Conservation (phyloP, 2,113 vertebrate species). For the Gadus macrocephalus region DNA sequence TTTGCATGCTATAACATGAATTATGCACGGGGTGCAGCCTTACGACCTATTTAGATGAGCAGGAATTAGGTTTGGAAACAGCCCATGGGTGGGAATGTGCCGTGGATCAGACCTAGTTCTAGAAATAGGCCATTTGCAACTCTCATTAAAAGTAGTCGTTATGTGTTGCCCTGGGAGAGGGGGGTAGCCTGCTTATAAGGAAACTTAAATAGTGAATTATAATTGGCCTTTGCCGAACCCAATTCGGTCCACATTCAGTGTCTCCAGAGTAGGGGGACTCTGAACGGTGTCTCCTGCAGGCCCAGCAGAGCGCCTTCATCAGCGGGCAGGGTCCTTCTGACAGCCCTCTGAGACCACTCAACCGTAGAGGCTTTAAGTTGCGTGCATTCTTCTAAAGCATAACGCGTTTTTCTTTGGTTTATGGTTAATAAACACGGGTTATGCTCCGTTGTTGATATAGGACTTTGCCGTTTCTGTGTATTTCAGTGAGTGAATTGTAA, state of each 20-base stretch:
- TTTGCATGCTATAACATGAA: neutral
- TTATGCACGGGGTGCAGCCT: constrained; percentile 2
- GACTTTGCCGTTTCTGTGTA: too few relatives aligned
- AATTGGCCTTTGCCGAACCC: constrained; percentile 11
- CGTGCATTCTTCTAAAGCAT: too few relatives aligned
- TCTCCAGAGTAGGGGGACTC: neutral
- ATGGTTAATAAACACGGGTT: too few relatives aligned
- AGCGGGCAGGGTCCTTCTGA: too few relatives aligned
- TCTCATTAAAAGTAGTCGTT: constrained; percentile 55
- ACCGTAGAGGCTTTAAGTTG: too few relatives aligned
- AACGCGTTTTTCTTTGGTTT: too few relatives aligned
- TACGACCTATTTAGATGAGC: constrained; percentile 18
- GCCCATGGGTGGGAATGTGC: neutral
- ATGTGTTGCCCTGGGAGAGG: constrained; percentile 27
- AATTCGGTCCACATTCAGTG: constrained; percentile 12
- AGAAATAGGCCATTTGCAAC: constrained; percentile 58
- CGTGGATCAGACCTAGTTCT: constrained; percentile 42
- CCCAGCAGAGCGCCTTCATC: too few relatives aligned
- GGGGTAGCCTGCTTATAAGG: neutral
- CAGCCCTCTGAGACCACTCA: too few relatives aligned
- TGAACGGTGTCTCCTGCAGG: too few relatives aligned
- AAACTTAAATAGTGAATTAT: neutral
- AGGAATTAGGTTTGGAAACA: constrained; percentile 30
- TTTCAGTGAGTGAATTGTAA: too few relatives aligned
- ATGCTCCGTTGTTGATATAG: too few relatives aligned